A percentile compares a stretch with the other conserved stretches of the same genome.
phyloP scores from a whole-genome alignment of 1,140 invertebrate genomes.

The Dufourea novaeangliae region DNA sequence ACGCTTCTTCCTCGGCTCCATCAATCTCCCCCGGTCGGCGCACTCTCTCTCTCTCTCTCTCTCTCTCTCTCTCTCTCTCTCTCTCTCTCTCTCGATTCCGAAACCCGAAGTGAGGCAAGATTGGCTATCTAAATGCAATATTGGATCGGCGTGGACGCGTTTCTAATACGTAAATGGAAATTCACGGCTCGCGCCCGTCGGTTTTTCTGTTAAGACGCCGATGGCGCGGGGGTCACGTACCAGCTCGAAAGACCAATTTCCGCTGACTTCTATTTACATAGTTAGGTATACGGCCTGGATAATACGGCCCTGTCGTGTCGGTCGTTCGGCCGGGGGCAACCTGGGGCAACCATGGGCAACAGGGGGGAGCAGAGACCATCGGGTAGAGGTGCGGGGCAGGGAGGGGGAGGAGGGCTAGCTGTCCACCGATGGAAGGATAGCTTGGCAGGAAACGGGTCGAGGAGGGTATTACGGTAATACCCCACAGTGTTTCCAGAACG shows the following conservation, averaged over 20 bases:
- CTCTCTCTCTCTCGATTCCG: background rate
- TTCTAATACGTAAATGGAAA: constrained; percentile 20
- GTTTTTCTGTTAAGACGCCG: constrained; percentile 44
- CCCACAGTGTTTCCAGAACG: constrained; percentile 54
- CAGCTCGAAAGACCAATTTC: constrained; percentile 79
- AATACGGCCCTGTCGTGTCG: constrained; percentile 63
- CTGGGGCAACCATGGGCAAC: constrained; percentile 1
- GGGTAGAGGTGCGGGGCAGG: too few species aligned
- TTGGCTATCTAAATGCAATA: constrained; percentile 9
- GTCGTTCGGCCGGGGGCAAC: constrained; percentile 28
- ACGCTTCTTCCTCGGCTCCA: background rate
- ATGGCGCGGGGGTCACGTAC: constrained; percentile 51
- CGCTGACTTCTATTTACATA: constrained; percentile 79
- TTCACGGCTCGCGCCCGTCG: constrained; percentile 24
- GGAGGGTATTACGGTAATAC: constrained; percentile 53
- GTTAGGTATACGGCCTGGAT: constrained; percentile 74
- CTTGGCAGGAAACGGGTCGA: constrained; percentile 39
- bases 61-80: background rate
- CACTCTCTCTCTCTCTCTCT: background rate
- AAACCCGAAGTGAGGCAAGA: background rate
- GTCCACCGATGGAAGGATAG: constrained; percentile 46
- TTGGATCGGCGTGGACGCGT: constrained; percentile 8
- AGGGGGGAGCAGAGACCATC: too few species aligned
- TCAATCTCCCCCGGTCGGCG: background rate
- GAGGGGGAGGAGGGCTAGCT: too few species aligned